Evolutionary conservation across 2,113 vertebrate genomes (phyloP).

Genomic region (Cyanoderma ruficeps): DNA sequence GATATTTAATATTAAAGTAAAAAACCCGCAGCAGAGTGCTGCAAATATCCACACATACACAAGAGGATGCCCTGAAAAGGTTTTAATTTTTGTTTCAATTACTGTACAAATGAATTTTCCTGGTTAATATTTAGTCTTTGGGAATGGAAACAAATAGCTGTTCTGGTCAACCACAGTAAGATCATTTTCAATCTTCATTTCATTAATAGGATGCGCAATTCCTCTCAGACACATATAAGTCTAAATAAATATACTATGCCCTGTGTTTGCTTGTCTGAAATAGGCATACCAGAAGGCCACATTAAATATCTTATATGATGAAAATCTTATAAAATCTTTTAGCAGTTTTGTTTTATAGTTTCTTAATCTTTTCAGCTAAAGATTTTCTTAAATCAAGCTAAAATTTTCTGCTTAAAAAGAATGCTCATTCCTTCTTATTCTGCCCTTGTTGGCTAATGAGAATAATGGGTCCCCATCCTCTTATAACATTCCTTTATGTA

Average conservation of each 20-base stretch:
- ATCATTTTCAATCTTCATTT: background rate
- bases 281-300: background rate
- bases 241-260: background rate
- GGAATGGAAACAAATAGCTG: background rate
- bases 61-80: background rate
- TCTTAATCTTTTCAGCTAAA: background rate
- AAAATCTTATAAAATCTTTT: background rate
- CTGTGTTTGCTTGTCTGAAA: background rate
- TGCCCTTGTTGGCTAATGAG: slow-evolving; percentile 48
- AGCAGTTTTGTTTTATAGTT: background rate
- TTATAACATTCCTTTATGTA: slow-evolving; percentile 51
- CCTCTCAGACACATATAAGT: background rate
- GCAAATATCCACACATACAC: background rate
- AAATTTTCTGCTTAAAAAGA: background rate
- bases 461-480: slow-evolving; percentile 20
- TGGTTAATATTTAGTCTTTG: background rate
- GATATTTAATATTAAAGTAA: background rate
- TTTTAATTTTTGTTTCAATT: background rate
- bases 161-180: background rate
- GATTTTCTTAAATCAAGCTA: background rate
- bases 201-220: background rate
- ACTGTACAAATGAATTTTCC: background rate
- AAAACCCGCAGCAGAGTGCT: background rate
- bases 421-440: background rate
- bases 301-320: background rate